These are phyloP conservation scores for Aix galericulata DNA, from an alignment of 2,113 vertebrate species.

Conservation along the genomic window DNA sequence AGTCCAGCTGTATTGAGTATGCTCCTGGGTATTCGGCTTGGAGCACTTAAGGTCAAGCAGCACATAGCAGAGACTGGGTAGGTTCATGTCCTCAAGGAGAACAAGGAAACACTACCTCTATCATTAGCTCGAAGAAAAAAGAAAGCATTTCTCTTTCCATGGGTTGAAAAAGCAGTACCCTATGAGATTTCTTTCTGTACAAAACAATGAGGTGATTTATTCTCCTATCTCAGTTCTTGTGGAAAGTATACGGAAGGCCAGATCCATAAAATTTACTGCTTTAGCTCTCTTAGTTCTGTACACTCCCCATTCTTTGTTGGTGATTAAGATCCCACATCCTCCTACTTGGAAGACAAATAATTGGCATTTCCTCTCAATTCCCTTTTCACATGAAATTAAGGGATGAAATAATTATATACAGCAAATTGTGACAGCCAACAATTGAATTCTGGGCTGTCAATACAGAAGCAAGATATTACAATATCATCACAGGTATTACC, in stretches of 20 bases:
- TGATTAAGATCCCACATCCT: background rate
- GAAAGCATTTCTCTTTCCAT: background rate
- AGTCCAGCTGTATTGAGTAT: background rate
- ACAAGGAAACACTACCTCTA: background rate
- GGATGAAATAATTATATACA: background rate
- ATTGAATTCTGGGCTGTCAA: background rate
- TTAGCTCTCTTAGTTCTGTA: background rate
- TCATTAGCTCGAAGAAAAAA: background rate
- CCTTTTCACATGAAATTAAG: background rate
- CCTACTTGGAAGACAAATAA: background rate
- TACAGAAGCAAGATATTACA: background rate
- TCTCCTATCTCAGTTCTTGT: background rate
- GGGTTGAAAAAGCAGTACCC: background rate
- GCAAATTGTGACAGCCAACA: background rate
- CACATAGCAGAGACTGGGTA: background rate
- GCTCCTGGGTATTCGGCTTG: background rate
- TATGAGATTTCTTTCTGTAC: background rate
- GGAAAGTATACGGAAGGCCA: background rate
- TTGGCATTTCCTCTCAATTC: background rate
- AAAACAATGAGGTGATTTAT: background rate
- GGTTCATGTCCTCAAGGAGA: background rate
- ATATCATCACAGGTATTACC: background rate
- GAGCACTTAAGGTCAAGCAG: background rate
- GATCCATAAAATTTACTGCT: background rate
- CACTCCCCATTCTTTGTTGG: background rate